Conservation (phyloP, 2,113 vertebrate species). For the Clarias batrachus region DNA sequence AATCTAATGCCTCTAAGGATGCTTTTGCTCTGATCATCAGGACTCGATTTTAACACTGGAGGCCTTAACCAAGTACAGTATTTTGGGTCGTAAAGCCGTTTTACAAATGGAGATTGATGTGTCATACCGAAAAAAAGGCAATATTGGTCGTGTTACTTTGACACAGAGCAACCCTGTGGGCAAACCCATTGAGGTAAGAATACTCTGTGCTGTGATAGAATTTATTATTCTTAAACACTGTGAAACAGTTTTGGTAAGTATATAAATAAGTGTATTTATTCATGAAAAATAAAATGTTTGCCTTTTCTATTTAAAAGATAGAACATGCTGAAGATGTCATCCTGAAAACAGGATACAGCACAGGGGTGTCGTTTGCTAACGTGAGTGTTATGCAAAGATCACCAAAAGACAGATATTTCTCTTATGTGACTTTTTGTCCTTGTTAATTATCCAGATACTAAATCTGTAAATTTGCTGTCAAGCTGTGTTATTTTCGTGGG, state of each 20-base stretch:
- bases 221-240: neutral
- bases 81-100: slow-evolving; percentile 58
- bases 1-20: neutral
- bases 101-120: slow-evolving; percentile 80
- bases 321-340: slow-evolving; percentile 62
- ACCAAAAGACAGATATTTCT: neutral
- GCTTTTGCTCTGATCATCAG: slow-evolving; percentile 65
- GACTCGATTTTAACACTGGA: slow-evolving; percentile 85
- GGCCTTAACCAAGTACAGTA: slow-evolving; percentile 79
- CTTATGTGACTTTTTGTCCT: neutral
- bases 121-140: slow-evolving; percentile 69
- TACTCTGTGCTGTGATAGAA: neutral
- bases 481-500: neutral
- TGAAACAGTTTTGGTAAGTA: neutral
- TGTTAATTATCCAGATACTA: neutral
- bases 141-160: slow-evolving; percentile 66
- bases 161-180: slow-evolving; percentile 72
- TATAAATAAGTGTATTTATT: neutral
- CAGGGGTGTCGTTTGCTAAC: slow-evolving; percentile 82
- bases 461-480: neutral
- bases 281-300: neutral
- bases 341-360: slow-evolving; percentile 75
- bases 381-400: slow-evolving; percentile 66
- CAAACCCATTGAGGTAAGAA: slow-evolving; percentile 69
- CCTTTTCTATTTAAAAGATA: slow-evolving; percentile 57